Evolutionary conservation across 2,888 invertebrate genomes (phyloP).

Genomic region (Entomobrya proxima): DNA sequence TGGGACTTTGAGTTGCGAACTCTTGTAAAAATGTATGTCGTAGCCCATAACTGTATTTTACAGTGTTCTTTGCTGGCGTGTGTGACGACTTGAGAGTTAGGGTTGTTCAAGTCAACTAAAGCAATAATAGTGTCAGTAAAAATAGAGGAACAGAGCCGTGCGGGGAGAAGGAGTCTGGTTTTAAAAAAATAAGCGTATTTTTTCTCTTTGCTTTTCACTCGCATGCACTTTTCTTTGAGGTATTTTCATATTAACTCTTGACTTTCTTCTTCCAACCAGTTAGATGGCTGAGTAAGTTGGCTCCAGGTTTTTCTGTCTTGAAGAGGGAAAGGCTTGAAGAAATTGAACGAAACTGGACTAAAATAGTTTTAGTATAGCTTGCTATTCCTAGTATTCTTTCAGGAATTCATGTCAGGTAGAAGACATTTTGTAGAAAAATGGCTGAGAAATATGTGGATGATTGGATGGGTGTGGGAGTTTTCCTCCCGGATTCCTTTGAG

Average conservation of each 20-base stretch:
- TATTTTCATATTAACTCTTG: slow-evolving; percentile 11
- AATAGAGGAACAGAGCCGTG: neutral
- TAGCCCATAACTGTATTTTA: slow-evolving; percentile 43
- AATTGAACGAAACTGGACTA: neutral
- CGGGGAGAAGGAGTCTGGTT: neutral
- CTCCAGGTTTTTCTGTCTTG: neutral
- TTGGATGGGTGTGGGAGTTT: neutral
- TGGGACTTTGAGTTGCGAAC: slow-evolving; percentile 36
- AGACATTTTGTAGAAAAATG: slow-evolving; percentile 10
- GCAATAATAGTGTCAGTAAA: slow-evolving; percentile 2
- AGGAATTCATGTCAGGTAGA: slow-evolving; percentile 20
- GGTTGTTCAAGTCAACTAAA: slow-evolving; percentile 13
- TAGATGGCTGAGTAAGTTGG: neutral
- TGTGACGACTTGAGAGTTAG: slow-evolving; percentile 20
- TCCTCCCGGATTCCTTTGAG: neutral
- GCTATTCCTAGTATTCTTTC: neutral
- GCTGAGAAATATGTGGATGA: slow-evolving; percentile 20
- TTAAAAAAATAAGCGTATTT: neutral
- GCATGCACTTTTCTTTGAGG: neutral
- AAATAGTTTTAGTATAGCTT: neutral
- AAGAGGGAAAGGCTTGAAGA: neutral
- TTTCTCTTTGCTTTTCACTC: neutral
- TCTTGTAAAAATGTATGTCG: slow-evolving; percentile 19
- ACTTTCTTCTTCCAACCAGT: slow-evolving; percentile 11
- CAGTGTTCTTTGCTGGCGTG: slow-evolving; percentile 1